phyloP scores from a whole-genome alignment of 2,113 vertebrate genomes.

The Calypte anna region DNA sequence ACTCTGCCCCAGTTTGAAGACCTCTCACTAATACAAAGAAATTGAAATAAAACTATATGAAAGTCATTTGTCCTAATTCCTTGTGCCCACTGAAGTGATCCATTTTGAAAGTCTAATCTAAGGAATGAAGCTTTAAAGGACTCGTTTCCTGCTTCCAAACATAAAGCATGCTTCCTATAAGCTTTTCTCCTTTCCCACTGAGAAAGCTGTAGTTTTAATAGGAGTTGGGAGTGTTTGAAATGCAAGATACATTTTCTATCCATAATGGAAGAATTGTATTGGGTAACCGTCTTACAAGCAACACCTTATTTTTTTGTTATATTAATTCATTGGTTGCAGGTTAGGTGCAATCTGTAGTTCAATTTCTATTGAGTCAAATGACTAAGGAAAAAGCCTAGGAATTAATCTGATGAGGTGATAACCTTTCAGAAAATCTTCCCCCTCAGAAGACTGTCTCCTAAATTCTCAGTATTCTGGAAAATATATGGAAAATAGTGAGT shows the following conservation, averaged over 20 bases:
- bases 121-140: not conserved
- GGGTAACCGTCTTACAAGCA: not conserved
- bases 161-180: not conserved
- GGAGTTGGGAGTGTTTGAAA: not conserved
- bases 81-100: not conserved
- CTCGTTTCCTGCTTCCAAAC: not conserved
- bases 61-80: conserved; percentile 59
- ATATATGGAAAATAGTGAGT: not conserved
- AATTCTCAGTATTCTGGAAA: not conserved
- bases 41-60: conserved; percentile 12
- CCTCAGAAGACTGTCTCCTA: not conserved
- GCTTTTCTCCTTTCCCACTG: not conserved
- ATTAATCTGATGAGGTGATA: not conserved
- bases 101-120: not conserved
- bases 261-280: not conserved
- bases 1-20: conserved; percentile 60
- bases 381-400: not conserved
- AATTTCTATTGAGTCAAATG: not conserved
- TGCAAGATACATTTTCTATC: not conserved
- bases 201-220: not conserved
- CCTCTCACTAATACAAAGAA: conserved; percentile 14
- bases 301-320: not conserved
- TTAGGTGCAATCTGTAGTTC: not conserved
- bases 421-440: not conserved
- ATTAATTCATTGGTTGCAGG: not conserved